Evolutionary conservation across 2,888 invertebrate species (phyloP).

Genomic region (Philereme transversata): DNA sequence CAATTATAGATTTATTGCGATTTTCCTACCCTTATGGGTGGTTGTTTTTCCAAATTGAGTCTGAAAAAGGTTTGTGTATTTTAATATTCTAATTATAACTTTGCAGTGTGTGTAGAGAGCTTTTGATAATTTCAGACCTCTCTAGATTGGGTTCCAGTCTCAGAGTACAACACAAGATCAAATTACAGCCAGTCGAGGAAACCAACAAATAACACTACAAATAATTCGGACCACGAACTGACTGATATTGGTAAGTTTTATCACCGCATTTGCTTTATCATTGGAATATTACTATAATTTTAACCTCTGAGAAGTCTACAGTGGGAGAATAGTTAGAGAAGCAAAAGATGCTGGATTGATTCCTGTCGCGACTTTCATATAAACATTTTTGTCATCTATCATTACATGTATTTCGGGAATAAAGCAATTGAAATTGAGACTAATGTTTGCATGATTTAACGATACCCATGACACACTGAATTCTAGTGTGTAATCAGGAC

Average conservation of each 20-base stretch:
- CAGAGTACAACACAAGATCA: constrained; percentile 76
- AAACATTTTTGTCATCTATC: no score
- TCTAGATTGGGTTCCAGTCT: constrained; percentile 81
- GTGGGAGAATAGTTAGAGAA: no score
- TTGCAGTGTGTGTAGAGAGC: constrained; percentile 15
- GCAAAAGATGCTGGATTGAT: no score
- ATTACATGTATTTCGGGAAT: no score
- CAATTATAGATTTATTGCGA: constrained; percentile 15
- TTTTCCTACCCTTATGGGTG: constrained; percentile 65
- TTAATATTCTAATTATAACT: constrained; percentile 9
- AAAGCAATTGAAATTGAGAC: no score
- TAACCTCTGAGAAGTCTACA: no score
- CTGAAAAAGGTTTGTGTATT: constrained; percentile 67
- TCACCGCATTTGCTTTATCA: background rate
- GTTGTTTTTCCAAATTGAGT: constrained; percentile 78
- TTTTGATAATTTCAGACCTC: constrained; percentile 68
- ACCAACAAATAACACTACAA: constrained; percentile 71
- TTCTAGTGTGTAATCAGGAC: no score
- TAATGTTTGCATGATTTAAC: no score
- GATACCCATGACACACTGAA: no score
- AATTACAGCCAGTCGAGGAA: constrained; percentile 79
- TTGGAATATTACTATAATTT: no score
- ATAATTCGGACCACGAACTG: constrained; percentile 77
- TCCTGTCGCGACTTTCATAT: no score
- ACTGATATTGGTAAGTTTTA: constrained; percentile 73